Evolutionary conservation across 2,113 vertebrate genomes (phyloP).

Genomic region (Neofelis nebulosa): DNA sequence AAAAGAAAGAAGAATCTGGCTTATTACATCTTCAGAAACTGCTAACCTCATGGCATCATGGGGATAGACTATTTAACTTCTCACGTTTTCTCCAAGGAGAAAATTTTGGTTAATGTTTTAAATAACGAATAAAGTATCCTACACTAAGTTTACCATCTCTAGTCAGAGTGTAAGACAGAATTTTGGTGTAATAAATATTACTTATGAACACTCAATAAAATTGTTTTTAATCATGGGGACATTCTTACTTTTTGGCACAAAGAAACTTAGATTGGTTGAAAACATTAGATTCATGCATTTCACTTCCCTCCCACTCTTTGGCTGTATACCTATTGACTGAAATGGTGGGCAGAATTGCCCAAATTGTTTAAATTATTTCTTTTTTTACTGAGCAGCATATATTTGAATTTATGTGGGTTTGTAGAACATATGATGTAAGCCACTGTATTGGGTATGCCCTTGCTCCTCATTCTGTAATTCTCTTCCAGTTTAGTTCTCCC

Average conservation of each 20-base stretch:
- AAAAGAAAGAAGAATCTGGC: background rate
- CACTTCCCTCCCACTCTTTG: background rate
- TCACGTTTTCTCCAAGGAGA: background rate
- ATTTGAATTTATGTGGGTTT: background rate
- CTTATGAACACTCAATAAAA: background rate
- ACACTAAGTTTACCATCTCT: background rate
- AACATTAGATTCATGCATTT: background rate
- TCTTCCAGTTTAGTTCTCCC: background rate
- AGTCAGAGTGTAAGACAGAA: background rate
- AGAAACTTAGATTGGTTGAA: background rate
- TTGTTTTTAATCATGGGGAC: background rate
- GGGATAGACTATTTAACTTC: background rate
- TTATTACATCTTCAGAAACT: background rate
- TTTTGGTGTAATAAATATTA: background rate
- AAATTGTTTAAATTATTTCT: background rate
- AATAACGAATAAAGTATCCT: background rate
- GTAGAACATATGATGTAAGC: background rate
- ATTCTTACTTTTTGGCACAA: background rate
- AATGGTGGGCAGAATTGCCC: background rate
- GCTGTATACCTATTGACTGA: background rate
- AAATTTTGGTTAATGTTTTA: constrained; percentile 9
- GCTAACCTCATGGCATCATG: background rate
- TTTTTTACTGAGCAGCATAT: background rate
- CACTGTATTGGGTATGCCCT: background rate
- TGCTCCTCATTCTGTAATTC: background rate